Base-by-base conservation (phyloP, 1,140 invertebrate genomes). In the Aphelenchoides avenae region DNA sequence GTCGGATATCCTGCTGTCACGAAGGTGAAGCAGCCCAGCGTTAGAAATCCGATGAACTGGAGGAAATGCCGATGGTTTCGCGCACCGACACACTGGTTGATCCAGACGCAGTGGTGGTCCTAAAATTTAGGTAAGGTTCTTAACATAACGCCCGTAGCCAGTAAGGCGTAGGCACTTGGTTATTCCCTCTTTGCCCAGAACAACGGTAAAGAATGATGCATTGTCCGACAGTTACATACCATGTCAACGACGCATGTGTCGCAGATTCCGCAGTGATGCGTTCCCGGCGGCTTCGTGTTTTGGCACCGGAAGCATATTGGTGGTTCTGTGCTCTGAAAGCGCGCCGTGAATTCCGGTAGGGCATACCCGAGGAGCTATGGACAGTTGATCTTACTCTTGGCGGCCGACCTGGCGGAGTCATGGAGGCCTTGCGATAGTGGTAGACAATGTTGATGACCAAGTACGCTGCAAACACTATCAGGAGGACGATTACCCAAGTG, bases 231-330 rank as follows among this genome's bases (percentile, higher is more conserved):
- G 6, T 89, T 89, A 79, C 90, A 88, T 81, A 91, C 90, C 70
- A 85, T 83, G 78, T 91, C 88, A 47, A 89, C 89, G 30, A 91
- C 88, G 79, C 89, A 91, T 78, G 91, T 91, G 74, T 91, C 89
- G 77, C 89, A 92, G 70, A 90, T 87, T 55, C 88, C 82, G 78
- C 89, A 92, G 77, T 92, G 89, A 79, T 91, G 88, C 31, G 88
- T 86, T 64, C 87, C 78, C n/a, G 86, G 86, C 29, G 89, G 89
- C 51, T 88, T 80, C 72, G 88, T 89, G 13, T 86, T 87, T 78
- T 88, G 86, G 76, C 89, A 92, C 34, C 85, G 81, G 18, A 84
- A 84, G 76, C 89, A 92, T 2, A 88, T 84, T 27, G 86, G 49
- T 9, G 57, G 50, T 11, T 46, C 56, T 27, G 51, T 33, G 18